phyloP scores from a whole-genome alignment of 2,797 vertebrate species.

The Schizopygopsis malacanthus region DNA sequence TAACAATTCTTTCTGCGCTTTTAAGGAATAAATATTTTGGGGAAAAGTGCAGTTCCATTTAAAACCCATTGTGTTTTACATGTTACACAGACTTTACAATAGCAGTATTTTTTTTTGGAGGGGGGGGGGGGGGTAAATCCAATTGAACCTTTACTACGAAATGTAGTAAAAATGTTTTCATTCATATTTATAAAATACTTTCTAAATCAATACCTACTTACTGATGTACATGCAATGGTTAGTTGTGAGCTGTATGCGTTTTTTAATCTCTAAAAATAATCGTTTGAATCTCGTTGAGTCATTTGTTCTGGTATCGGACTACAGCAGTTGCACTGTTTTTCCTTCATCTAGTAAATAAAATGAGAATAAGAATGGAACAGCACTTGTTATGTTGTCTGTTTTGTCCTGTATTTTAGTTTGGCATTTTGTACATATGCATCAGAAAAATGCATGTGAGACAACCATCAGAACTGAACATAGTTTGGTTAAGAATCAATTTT shows the following conservation, averaged over 20 bases:
- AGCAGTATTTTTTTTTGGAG: neutral
- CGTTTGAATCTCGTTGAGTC: no score
- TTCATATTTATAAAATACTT: neutral
- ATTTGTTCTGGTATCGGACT: no score
- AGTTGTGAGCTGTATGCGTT: neutral
- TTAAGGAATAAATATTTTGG: neutral
- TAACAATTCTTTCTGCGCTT: neutral
- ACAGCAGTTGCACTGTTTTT: no score
- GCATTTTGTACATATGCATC: neutral
- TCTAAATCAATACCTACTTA: neutral
- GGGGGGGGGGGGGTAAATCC: no score
- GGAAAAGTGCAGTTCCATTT: neutral
- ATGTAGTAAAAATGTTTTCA: neutral
- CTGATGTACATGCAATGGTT: neutral
- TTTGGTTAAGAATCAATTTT: no score
- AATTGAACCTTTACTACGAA: constrained; percentile 2
- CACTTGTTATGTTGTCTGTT: neutral
- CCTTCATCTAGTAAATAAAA: neutral
- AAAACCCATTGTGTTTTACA: neutral
- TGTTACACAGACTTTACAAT: neutral
- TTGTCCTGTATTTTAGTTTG: neutral
- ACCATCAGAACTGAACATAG: neutral
- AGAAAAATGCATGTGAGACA: neutral
- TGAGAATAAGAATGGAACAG: neutral
- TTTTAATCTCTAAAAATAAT: constrained; percentile 3